phyloP scores from a whole-genome alignment of 35 echinoderm and acorn worm species.

The Apostichopus parvimensis region DNA sequence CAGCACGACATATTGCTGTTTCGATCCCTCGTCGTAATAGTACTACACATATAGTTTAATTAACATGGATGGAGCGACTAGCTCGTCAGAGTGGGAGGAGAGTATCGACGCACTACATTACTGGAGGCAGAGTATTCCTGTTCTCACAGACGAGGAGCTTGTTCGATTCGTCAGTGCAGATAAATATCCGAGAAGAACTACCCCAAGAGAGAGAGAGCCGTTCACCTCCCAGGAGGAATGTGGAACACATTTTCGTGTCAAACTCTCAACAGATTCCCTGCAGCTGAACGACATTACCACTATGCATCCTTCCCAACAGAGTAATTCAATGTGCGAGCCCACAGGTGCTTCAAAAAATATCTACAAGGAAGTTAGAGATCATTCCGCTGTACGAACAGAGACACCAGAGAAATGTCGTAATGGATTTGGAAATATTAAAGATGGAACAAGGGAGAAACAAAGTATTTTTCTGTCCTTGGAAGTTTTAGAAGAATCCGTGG shows the following conservation, averaged over 20 bases:
- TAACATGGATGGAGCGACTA: not conserved
- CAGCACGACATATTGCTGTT: not conserved
- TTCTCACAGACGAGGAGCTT: not conserved
- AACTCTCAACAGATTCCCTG: not conserved
- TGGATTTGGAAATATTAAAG: not conserved
- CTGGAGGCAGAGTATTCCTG: conserved; percentile 5
- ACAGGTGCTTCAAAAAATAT: not conserved
- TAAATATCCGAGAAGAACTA: not conserved
- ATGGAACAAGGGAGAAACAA: conserved; percentile 5
- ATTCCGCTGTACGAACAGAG: not conserved
- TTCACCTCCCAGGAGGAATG: not conserved
- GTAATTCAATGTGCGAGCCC: not conserved
- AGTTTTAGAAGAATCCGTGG: conserved; percentile 40
- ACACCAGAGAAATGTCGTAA: not conserved
- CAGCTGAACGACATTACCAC: not conserved
- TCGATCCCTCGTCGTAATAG: not conserved
- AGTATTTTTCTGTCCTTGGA: conserved; percentile 27
- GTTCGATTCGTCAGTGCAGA: not conserved
- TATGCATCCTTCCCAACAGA: too few relatives aligned
- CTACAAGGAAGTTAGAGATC: not conserved
- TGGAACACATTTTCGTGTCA: conserved; percentile 22
- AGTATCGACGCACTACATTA: not conserved
- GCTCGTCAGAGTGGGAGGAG: not conserved
- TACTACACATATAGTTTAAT: not conserved
- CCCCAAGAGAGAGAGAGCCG: too few relatives aligned